Evolutionary conservation across 2,888 invertebrate species (phyloP).

Genomic region (Ophioninae sp.): DNA sequence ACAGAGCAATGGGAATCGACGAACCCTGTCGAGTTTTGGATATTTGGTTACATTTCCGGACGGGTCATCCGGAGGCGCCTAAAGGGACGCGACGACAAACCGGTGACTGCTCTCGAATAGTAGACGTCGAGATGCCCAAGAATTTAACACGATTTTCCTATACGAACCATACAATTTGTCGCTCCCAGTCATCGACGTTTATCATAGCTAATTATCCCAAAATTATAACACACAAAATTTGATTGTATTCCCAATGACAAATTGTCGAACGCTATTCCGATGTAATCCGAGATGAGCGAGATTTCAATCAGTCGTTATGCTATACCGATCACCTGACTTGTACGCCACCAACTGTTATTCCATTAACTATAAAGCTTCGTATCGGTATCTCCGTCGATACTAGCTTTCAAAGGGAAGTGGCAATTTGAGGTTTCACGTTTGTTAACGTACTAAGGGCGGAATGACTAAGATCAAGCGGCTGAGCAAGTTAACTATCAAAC

Average conservation of each 20-base stretch:
- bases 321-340: constrained; percentile 41
- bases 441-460: too few relatives aligned
- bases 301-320: too few relatives aligned
- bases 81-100: constrained; percentile 21
- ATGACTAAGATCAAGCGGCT: too few relatives aligned
- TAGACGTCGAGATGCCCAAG: background rate
- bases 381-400: too few relatives aligned
- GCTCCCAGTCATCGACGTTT: constrained; percentile 1
- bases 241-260: constrained; percentile 72
- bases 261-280: constrained; percentile 67
- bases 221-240: constrained; percentile 70
- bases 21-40: constrained; percentile 43
- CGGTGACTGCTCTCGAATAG: constrained; percentile 23
- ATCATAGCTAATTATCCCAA: constrained; percentile 72
- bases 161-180: constrained; percentile 56
- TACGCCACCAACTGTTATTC: too few relatives aligned
- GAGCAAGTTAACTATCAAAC: too few relatives aligned
- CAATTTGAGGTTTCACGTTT: too few relatives aligned
- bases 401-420: too few relatives aligned
- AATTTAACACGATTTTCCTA: constrained; percentile 6
- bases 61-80: constrained; percentile 7
- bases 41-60: constrained; percentile 35
- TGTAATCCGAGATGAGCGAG: background rate
- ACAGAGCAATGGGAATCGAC: constrained; percentile 48
- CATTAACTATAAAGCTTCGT: too few relatives aligned